Evolutionary conservation across 2,888 invertebrate species (phyloP).

Genomic region (Tetragonisca angustula): DNA sequence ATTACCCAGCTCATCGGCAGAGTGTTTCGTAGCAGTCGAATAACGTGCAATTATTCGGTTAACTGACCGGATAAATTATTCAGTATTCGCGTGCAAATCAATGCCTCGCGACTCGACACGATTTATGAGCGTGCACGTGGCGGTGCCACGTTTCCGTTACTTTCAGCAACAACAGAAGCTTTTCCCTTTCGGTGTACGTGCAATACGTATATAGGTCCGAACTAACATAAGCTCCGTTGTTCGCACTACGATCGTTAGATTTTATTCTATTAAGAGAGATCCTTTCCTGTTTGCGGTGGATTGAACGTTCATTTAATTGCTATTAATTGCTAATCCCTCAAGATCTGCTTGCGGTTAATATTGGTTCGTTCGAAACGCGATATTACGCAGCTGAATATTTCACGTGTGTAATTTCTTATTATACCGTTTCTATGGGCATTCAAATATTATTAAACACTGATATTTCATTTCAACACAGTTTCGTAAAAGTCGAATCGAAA

Average conservation of each 20-base stretch:
- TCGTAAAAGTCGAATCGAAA: too few relatives aligned
- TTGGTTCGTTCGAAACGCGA: too few relatives aligned
- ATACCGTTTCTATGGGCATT: too few relatives aligned
- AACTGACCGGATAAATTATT: slow-evolving; percentile 66
- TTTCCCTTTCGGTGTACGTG: neutral
- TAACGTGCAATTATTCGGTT: slow-evolving; percentile 62
- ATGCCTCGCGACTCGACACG: slow-evolving; percentile 33
- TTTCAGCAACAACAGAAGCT: slow-evolving; percentile 1
- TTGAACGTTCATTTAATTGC: neutral
- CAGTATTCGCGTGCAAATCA: slow-evolving; percentile 48
- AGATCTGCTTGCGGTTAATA: neutral
- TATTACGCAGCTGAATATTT: too few relatives aligned
- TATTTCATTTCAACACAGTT: too few relatives aligned
- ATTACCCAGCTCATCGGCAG: slow-evolving; percentile 58
- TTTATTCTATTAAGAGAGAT: neutral
- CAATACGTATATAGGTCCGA: neutral
- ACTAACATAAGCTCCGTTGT: too few relatives aligned
- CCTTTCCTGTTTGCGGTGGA: neutral
- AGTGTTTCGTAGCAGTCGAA: slow-evolving; percentile 48
- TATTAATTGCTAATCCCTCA: neutral
- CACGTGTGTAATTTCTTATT: too few relatives aligned
- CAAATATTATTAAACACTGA: too few relatives aligned
- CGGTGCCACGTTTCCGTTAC: slow-evolving; percentile 13
- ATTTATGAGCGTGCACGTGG: slow-evolving; percentile 25
- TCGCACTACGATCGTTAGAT: neutral